Evolutionary conservation across 2,797 vertebrate genomes (phyloP).

Genomic region (Enteromius trimaculatus): DNA sequence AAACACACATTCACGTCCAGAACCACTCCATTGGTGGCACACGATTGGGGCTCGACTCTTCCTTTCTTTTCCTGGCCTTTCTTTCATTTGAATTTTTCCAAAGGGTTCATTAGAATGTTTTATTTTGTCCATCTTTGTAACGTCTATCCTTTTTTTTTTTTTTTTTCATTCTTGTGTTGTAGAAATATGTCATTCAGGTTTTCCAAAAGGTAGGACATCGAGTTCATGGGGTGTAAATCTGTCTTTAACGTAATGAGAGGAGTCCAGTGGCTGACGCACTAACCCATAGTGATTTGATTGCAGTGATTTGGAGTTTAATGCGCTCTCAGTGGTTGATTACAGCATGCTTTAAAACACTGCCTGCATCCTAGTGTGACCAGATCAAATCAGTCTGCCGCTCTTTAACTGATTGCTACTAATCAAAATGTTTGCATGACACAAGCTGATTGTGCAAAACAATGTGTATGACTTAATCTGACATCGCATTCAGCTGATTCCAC

Average conservation of each 20-base stretch:
- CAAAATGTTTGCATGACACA: conserved; percentile 53
- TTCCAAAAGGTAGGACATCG: conserved; percentile 99
- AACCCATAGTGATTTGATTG: conserved; percentile 54
- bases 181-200: conserved; percentile 99
- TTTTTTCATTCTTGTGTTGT: conserved; percentile 87
- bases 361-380: conserved; percentile 53
- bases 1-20: conserved; percentile 62
- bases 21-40: background rate
- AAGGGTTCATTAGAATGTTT: conserved; percentile 28
- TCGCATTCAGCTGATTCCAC: conserved; percentile 6
- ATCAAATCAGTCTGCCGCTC: conserved; percentile 50
- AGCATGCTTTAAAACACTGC: conserved; percentile 62
- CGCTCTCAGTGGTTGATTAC: conserved; percentile 46
- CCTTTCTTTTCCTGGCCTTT: conserved; percentile 13
- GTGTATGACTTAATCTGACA: conserved; percentile 29
- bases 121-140: conserved; percentile 56
- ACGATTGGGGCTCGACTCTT: background rate
- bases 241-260: conserved; percentile 56
- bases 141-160: conserved; percentile 69
- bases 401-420: conserved; percentile 62
- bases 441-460: conserved; percentile 36
- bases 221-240: conserved; percentile 56
- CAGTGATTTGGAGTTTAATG: conserved; percentile 52
- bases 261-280: conserved; percentile 48
- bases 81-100: background rate